Conservation (phyloP, 2,113 vertebrate species). For the Coptodon rendalli region DNA sequence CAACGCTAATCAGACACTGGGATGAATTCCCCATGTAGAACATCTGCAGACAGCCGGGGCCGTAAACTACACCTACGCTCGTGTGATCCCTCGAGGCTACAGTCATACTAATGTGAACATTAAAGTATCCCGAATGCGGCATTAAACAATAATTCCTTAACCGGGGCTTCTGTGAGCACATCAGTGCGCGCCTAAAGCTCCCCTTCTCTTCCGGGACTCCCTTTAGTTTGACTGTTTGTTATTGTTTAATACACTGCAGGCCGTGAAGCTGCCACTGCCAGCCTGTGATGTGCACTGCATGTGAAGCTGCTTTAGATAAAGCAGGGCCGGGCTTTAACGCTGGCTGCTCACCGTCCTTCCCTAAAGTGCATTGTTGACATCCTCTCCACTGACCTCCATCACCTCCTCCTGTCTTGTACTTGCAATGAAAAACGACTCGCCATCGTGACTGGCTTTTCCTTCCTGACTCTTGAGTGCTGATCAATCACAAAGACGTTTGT, state of each 20-base stretch:
- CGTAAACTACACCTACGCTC: neutral
- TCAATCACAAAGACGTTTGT: slow-evolving; percentile 80
- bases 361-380: slow-evolving; percentile 56
- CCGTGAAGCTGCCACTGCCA: neutral
- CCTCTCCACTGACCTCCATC: slow-evolving; percentile 62
- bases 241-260: neutral
- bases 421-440: slow-evolving; percentile 72
- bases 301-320: neutral
- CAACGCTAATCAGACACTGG: neutral
- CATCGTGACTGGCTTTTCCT: slow-evolving; percentile 66
- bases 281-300: neutral
- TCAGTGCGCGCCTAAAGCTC: neutral
- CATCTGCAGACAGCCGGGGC: neutral
- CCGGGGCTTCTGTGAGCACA: neutral
- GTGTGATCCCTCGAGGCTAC: neutral
- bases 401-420: slow-evolving; percentile 68
- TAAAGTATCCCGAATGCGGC: neutral
- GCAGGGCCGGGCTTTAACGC: neutral
- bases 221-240: neutral
- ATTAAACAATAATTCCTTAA: neutral
- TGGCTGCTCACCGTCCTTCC: neutral
- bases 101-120: neutral
- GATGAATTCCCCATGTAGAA: neutral
- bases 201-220: neutral
- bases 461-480: slow-evolving; percentile 72